A percentile compares a stretch with the other conserved stretches of the same genome.
Evolutionary conservation across 2,888 invertebrate genomes (phyloP).

Genomic region (Cordilura impudica): DNA sequence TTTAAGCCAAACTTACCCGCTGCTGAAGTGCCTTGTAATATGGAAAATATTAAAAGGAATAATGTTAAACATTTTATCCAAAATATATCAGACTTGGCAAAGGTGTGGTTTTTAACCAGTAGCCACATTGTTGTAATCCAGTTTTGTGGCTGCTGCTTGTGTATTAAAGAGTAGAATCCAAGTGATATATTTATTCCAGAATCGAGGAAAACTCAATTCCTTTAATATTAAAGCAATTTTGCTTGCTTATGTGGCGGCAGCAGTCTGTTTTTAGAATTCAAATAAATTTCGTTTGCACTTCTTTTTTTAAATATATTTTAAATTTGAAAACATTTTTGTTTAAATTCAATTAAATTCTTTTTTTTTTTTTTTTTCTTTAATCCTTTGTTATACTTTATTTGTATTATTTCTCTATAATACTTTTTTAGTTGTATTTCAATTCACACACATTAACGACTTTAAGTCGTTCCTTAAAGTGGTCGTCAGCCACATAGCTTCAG

Average conservation of each 20-base stretch:
- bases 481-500: conserved; percentile 60
- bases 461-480: conserved; percentile 62
- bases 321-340: not conserved
- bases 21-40: conserved; percentile 55
- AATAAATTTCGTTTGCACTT: not conserved
- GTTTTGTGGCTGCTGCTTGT: conserved; percentile 64
- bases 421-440: conserved; percentile 46
- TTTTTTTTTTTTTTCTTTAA: conserved; percentile 4
- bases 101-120: conserved; percentile 71
- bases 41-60: conserved; percentile 60
- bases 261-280: conserved; percentile 9
- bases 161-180: conserved; percentile 47
- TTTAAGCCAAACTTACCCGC: conserved; percentile 57
- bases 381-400: conserved; percentile 31
- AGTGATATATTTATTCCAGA: conserved; percentile 24
- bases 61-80: conserved; percentile 70
- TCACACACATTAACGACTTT: conserved; percentile 61
- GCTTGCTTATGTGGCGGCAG: conserved; percentile 42
- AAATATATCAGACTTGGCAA: conserved; percentile 73
- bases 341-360: conserved; percentile 8
- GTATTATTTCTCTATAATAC: conserved; percentile 40
- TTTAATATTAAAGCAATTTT: conserved; percentile 6
- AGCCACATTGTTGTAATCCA: conserved; percentile 73
- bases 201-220: conserved; percentile 40
- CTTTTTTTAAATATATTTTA: not conserved